Base-by-base conservation (phyloP, 2,888 invertebrate species). In the Himalopsyche tibetana region DNA sequence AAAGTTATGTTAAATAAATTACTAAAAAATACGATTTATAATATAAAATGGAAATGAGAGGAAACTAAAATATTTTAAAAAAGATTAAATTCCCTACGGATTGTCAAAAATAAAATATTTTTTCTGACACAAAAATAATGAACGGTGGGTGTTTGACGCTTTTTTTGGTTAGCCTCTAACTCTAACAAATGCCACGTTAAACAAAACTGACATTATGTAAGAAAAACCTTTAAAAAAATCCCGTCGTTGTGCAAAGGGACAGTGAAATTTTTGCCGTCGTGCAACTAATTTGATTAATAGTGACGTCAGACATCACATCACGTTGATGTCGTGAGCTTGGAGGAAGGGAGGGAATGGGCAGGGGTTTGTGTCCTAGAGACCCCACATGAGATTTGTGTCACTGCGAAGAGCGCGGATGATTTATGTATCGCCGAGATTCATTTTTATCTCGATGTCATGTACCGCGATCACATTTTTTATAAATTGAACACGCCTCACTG, bases 351-450 rank as follows among this genome's bases (percentile, higher is more conserved):
- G 45, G 74, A 19, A 12, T 15, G 12, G 51, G 15, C 15, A 0
- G 51, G 51, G 51, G 12, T 51, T 51, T 51, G 28, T 79, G 28
- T 28, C 19, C 55, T 45, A 42, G 51, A 12, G 63, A 45, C 81
- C 81, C 63, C 63, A 83, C 87, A 51, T 83, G 83, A 83, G 87
- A 83, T 82, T 56, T 63, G 55, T 80, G 82, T 82, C 86, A 82
- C 40, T 42, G 28, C 17, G 45, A 69, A 83, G 69, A 51, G 55
- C 55, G 82, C 36, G 84, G 87, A 88, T 88, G 87, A 88, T 88
- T 88, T 88, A 88, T 88, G 87, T 85, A 80, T 83, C 85, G 74
- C 74, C 28, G 83, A 85, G 87, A 85, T 86, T 86, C 87, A 88
- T 86, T 88, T 88, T 88, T 86, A 86, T 85, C 86, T 86, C 55